Evolutionary conservation across 2,113 vertebrate genomes (phyloP).

Genomic region (Rhizomys pruinosus): DNA sequence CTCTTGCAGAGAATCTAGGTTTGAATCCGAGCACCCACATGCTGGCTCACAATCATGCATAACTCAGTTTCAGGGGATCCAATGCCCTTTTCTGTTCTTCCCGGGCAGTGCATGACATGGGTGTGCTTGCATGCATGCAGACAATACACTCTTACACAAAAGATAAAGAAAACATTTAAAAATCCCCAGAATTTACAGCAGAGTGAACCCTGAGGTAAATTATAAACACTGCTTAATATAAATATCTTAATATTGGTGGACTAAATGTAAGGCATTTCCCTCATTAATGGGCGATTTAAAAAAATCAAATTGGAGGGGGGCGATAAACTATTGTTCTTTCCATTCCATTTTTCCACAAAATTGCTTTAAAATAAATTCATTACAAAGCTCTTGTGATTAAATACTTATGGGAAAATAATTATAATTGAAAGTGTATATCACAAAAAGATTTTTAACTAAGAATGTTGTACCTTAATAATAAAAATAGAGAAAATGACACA

Average conservation of each 20-base stretch:
- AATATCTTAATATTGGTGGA: background rate
- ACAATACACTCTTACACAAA: no score
- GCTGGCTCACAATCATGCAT: no score
- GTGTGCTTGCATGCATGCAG: no score
- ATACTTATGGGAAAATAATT: background rate
- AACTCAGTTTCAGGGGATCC: no score
- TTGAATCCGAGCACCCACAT: no score
- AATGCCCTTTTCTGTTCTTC: no score
- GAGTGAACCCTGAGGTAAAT: background rate
- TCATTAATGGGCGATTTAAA: background rate
- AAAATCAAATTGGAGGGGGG: background rate
- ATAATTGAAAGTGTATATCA: background rate
- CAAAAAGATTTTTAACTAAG: background rate
- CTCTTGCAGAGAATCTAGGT: no score
- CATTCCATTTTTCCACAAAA: background rate
- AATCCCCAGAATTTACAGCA: background rate
- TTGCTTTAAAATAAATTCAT: background rate
- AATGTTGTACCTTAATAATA: background rate
- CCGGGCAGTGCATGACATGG: no score
- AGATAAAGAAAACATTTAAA: no score
- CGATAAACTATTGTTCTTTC: background rate
- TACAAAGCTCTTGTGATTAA: background rate
- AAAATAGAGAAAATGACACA: background rate
- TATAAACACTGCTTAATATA: background rate
- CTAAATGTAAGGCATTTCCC: background rate